Conservation (phyloP, 1,140 invertebrate genomes). For the Grapholita molesta region DNA sequence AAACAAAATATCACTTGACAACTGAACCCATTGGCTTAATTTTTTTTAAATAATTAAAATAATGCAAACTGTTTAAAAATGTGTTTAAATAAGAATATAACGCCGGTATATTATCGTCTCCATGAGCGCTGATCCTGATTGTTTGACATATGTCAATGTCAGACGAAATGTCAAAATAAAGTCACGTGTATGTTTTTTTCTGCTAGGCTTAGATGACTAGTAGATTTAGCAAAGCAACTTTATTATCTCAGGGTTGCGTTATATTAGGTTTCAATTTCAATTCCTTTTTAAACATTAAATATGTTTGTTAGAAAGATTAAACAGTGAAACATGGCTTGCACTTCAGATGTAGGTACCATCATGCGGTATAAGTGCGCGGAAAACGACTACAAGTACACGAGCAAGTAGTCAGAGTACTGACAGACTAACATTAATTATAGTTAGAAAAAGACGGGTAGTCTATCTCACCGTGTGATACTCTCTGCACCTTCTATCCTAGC, state of each 20-base stretch:
- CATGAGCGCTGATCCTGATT: background rate
- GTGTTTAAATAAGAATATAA: background rate
- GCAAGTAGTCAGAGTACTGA: too few relatives aligned
- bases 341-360: too few relatives aligned
- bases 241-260: background rate
- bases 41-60: background rate
- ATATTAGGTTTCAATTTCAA: too few relatives aligned
- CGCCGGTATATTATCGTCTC: background rate
- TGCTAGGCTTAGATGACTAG: background rate
- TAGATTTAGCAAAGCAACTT: background rate
- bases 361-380: too few relatives aligned
- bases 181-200: slow-evolving; percentile 7
- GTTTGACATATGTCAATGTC: background rate
- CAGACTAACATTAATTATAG: too few relatives aligned
- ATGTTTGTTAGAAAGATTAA: too few relatives aligned
- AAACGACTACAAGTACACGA: too few relatives aligned
- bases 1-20: background rate
- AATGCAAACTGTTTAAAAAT: background rate
- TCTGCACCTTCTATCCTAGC: too few relatives aligned
- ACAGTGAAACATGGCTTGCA: too few relatives aligned
- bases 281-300: too few relatives aligned
- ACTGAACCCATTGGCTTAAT: background rate
- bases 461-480: too few relatives aligned
- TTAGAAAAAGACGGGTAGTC: too few relatives aligned
- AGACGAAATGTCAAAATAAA: slow-evolving; percentile 1